Percentiles rank a stretch among this genome's conserved stretches.
Evolutionary conservation across 1,140 invertebrate species (phyloP).

Genomic region (Frieseomelitta varia): DNA sequence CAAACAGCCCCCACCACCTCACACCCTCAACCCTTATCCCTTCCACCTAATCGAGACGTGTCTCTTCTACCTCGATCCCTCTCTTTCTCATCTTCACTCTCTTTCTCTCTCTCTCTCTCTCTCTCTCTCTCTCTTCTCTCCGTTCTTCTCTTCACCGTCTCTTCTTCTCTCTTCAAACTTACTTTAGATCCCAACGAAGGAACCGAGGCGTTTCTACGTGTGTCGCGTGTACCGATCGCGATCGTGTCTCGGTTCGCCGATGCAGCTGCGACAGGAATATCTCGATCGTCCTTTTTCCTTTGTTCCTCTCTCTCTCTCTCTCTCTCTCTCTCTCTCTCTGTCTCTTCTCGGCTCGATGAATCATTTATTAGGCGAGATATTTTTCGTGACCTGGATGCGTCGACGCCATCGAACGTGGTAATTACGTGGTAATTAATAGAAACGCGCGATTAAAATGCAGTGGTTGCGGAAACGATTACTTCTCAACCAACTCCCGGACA

Average conservation of each 20-base stretch:
- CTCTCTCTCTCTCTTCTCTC: background rate
- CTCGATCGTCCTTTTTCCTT: conserved; percentile 5
- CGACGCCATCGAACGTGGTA: background rate
- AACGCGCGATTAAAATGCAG: background rate
- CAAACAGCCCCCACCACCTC: conserved; percentile 64
- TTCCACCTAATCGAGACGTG: background rate
- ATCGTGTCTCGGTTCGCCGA: conserved; percentile 35
- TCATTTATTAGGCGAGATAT: conserved; percentile 29
- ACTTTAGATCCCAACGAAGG: conserved; percentile 61
- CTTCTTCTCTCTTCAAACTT: background rate
- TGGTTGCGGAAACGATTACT: background rate
- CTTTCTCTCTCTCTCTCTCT: background rate
- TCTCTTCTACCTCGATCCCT: background rate
- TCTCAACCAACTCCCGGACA: background rate
- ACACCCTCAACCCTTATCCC: conserved; percentile 67
- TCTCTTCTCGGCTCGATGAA: background rate
- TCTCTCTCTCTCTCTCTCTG: too few species aligned
- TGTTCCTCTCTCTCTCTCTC: background rate
- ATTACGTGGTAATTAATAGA: conserved; percentile 20
- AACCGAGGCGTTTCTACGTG: conserved; percentile 57
- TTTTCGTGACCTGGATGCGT: conserved; percentile 6
- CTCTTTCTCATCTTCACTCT: background rate
- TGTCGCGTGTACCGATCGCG: conserved; percentile 43
- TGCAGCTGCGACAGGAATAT: conserved; percentile 23
- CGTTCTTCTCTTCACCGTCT: too few species aligned